phyloP scores from a whole-genome alignment of 2,113 vertebrate species.

The Calyptommatus sinebrachiatus region DNA sequence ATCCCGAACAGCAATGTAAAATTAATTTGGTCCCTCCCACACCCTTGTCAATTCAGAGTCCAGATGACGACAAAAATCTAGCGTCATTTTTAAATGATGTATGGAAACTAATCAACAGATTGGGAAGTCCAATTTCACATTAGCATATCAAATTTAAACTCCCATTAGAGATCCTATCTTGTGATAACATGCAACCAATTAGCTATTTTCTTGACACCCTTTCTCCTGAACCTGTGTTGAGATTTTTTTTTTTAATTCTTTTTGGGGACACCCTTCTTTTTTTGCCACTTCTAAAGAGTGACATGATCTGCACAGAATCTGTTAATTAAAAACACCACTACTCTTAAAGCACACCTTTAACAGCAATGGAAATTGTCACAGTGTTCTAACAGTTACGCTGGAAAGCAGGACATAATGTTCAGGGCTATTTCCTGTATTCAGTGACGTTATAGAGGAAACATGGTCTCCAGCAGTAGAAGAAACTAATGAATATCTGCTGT shows the following conservation, averaged over 20 bases:
- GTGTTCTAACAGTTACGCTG: no score
- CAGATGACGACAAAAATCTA: constrained; percentile 40
- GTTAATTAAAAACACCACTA: no score
- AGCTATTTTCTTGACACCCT: constrained; percentile 52
- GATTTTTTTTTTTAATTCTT: constrained; percentile 43
- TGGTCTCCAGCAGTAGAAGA: no score
- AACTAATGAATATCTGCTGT: no score
- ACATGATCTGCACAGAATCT: no score
- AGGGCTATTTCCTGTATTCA: no score
- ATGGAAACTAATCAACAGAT: constrained; percentile 40
- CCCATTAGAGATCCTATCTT: constrained; percentile 61
- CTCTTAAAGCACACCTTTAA: no score
- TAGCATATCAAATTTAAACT: constrained; percentile 55
- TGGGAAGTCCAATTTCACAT: constrained; percentile 30
- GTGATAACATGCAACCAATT: constrained; percentile 53
- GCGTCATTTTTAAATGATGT: constrained; percentile 41
- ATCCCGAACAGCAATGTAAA: constrained; percentile 58
- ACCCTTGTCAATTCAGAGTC: constrained; percentile 21
- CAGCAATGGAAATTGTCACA: no score
- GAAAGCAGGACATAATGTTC: no score
- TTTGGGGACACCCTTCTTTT: constrained; percentile 15
- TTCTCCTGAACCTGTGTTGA: constrained; percentile 49
- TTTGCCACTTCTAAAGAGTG: constrained; percentile 28
- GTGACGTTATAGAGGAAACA: no score
- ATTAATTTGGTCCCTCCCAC: constrained; percentile 56